phyloP scores from a whole-genome alignment of 2,888 invertebrate genomes.

The Melanophora roralis region DNA sequence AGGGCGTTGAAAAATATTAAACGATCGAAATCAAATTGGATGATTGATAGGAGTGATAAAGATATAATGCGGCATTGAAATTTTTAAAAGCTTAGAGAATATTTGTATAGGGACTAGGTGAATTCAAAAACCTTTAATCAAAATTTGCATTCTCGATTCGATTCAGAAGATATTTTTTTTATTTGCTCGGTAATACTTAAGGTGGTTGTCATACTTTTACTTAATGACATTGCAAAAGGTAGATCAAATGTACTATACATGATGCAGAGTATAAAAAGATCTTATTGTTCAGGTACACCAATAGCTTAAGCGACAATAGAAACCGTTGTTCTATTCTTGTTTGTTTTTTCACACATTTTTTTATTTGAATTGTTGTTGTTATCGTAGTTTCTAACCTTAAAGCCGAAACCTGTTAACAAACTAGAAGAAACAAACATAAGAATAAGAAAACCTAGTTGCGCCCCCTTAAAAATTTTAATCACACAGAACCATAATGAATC shows the following conservation, averaged over 20 bases:
- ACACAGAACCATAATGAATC: constrained; percentile 28
- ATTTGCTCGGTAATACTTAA: too few relatives aligned
- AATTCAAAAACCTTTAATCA: too few relatives aligned
- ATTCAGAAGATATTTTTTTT: too few relatives aligned
- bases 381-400: constrained; percentile 42
- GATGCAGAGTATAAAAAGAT: background rate
- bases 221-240: background rate
- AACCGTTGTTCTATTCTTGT: constrained; percentile 39
- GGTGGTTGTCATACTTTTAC: too few relatives aligned
- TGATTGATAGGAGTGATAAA: too few relatives aligned
- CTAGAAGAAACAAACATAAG: background rate
- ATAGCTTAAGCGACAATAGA: constrained; percentile 12
- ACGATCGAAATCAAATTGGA: too few relatives aligned
- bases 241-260: constrained; percentile 19
- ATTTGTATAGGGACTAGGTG: too few relatives aligned
- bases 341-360: constrained; percentile 7
- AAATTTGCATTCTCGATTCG: too few relatives aligned
- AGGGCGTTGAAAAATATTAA: too few relatives aligned
- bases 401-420: constrained; percentile 49
- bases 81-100: too few relatives aligned
- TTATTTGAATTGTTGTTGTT: constrained; percentile 28
- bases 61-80: too few relatives aligned
- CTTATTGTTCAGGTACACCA: background rate
- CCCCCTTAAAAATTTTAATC: constrained; percentile 48
- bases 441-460: constrained; percentile 11